These are phyloP conservation scores for Ladona fulva DNA, from an alignment of 1,140 invertebrate genomes.

Conservation along the genomic window DNA sequence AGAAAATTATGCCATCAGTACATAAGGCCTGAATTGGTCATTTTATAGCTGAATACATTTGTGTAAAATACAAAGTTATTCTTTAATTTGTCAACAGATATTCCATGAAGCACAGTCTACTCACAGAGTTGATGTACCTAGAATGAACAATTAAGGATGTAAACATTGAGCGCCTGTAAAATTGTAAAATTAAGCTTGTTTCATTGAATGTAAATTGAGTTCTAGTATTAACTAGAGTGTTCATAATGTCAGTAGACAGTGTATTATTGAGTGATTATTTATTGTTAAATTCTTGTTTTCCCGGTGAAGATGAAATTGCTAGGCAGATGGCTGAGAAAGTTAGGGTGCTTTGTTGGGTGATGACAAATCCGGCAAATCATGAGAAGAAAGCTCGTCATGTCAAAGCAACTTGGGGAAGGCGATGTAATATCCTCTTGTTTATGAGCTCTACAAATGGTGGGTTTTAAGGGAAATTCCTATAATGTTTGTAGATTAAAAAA, in stretches of 20 bases:
- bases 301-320: conserved; percentile 50
- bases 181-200: too few species aligned
- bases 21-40: too few species aligned
- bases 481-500: neutral
- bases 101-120: too few species aligned
- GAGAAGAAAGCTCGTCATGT: conserved; percentile 83
- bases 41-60: too few species aligned
- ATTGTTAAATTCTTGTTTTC: conserved; percentile 22
- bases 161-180: too few species aligned
- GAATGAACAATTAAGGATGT: too few species aligned
- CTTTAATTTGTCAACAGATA: too few species aligned
- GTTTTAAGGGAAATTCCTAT: conserved; percentile 18
- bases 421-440: conserved; percentile 83
- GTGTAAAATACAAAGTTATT: too few species aligned
- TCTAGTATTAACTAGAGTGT: too few species aligned
- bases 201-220: too few species aligned
- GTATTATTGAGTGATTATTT: neutral
- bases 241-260: neutral
- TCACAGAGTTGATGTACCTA: too few species aligned
- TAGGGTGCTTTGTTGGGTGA: conserved; percentile 90
- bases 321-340: conserved; percentile 62
- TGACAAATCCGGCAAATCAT: conserved; percentile 87
- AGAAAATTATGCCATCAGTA: too few species aligned
- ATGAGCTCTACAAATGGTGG: conserved; percentile 74
- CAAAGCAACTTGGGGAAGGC: conserved; percentile 88